Evolutionary conservation across 2,113 vertebrate genomes (phyloP).

Genomic region (Mellivora capensis): DNA sequence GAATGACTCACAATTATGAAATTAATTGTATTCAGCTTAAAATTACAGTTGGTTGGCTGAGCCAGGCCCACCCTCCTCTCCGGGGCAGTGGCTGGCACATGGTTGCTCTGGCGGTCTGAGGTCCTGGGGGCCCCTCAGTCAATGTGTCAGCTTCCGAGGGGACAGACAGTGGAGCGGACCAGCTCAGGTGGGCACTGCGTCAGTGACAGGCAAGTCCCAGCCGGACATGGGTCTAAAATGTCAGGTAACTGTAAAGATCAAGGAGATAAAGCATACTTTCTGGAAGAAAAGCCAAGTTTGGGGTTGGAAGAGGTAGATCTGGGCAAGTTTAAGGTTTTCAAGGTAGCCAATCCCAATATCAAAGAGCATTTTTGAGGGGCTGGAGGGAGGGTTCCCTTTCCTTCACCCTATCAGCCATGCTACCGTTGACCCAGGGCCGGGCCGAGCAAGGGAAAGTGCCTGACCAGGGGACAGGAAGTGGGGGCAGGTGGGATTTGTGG

Average conservation of each 20-base stretch:
- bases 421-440: no score
- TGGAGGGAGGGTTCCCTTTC: no score
- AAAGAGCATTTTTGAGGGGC: no score
- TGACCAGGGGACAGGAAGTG: neutral
- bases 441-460: neutral
- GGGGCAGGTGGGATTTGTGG: neutral
- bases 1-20: constrained; percentile 33
- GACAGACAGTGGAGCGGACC: rapidly evolving
- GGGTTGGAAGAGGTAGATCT: neutral
- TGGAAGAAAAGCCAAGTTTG: neutral
- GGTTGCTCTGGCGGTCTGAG: neutral
- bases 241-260: neutral
- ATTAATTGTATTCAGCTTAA: constrained; percentile 28
- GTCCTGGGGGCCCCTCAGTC: neutral
- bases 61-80: neutral
- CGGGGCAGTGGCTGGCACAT: neutral
- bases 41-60: neutral
- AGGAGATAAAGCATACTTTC: neutral
- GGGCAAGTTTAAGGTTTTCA: neutral
- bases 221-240: neutral
- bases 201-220: neutral
- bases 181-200: neutral
- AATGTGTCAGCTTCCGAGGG: neutral
- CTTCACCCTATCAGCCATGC: rapidly evolving
- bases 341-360: neutral